Conservation (phyloP, 2,888 invertebrate species). For the Tetranychus truncatus region DNA sequence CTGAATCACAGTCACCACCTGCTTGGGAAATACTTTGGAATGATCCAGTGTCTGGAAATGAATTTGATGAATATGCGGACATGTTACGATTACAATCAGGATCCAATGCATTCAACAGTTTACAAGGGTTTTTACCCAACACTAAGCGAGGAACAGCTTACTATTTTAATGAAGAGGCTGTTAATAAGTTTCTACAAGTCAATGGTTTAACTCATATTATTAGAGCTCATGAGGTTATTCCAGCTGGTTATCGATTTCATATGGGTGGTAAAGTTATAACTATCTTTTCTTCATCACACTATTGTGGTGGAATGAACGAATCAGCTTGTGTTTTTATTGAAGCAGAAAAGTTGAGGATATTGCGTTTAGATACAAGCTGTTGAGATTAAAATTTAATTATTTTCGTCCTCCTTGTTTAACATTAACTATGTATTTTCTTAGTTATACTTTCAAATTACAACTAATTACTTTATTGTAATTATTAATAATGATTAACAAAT, state of each 20-base stretch:
- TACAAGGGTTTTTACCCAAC: constrained; percentile 47
- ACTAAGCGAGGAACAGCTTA: constrained; percentile 50
- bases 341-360: constrained; percentile 41
- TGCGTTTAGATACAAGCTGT: constrained; percentile 11
- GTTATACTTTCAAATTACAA: too few relatives aligned
- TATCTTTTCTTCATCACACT: constrained; percentile 54
- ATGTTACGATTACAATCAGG: constrained; percentile 10
- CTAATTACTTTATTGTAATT: too few relatives aligned
- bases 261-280: constrained; percentile 49
- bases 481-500: too few relatives aligned
- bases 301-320: constrained; percentile 53
- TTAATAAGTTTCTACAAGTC: constrained; percentile 45
- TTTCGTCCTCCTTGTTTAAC: too few relatives aligned
- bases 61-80: constrained; percentile 19
- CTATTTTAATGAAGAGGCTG: constrained; percentile 49
- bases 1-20: constrained; percentile 48
- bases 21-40: constrained; percentile 66
- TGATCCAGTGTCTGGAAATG: constrained; percentile 34
- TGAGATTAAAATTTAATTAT: neutral
- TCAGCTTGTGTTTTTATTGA: constrained; percentile 51
- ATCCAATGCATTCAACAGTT: constrained; percentile 6
- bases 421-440: too few relatives aligned
- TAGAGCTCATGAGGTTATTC: constrained; percentile 53
- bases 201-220: constrained; percentile 51
- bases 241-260: constrained; percentile 46